Evolutionary conservation across 2,113 vertebrate genomes (phyloP).

Genomic region (Ramphastos sulfuratus): DNA sequence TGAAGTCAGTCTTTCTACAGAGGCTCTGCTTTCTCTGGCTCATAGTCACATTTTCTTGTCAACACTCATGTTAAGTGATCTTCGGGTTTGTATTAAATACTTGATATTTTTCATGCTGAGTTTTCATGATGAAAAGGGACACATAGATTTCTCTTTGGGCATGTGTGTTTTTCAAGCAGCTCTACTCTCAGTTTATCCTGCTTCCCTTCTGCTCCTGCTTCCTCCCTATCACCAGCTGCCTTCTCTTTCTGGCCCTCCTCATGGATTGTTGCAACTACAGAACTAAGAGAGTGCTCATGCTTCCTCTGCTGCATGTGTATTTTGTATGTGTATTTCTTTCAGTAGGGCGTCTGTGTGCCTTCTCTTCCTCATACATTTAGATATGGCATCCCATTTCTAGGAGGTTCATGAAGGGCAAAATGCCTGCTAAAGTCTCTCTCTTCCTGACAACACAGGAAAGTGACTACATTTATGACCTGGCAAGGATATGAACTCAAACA

Average conservation of each 20-base stretch:
- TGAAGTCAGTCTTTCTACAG: background rate
- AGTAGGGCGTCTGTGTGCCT: background rate
- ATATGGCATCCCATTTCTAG: background rate
- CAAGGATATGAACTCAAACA: background rate
- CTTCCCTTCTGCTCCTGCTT: background rate
- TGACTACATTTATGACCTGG: background rate
- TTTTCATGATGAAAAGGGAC: background rate
- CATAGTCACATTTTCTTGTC: rapidly evolving
- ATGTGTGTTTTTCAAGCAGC: background rate
- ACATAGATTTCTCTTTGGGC: background rate
- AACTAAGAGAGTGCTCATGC: background rate
- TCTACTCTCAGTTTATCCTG: background rate
- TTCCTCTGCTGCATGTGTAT: background rate
- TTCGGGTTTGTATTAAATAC: background rate
- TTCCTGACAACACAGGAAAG: background rate
- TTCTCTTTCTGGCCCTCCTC: background rate
- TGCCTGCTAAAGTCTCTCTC: background rate
- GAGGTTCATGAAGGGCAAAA: background rate
- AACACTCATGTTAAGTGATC: background rate
- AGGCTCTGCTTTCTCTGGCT: background rate
- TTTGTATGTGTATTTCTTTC: background rate
- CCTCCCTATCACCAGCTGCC: background rate
- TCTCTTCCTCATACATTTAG: background rate
- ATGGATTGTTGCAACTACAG: rapidly evolving
- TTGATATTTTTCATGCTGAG: background rate